phyloP scores from a whole-genome alignment of 2,797 vertebrate genomes.

The Pangasius krempfi region DNA sequence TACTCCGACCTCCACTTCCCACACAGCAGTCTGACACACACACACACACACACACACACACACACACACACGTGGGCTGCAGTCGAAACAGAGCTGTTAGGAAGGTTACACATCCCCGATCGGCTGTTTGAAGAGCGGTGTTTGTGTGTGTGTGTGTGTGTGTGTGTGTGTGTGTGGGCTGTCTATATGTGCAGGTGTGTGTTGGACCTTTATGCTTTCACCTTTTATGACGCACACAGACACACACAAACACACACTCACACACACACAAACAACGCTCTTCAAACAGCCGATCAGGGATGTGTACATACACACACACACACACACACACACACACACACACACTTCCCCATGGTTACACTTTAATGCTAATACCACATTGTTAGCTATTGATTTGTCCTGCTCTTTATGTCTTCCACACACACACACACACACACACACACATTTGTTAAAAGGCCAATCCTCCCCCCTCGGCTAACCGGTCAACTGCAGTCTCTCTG shows the following conservation, averaged over 20 bases:
- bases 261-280: too few species aligned
- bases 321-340: neutral
- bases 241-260: neutral
- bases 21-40: neutral
- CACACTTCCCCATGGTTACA: neutral
- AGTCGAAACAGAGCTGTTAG: neutral
- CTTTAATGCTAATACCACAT: constrained; percentile 1
- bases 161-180: neutral
- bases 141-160: constrained; percentile 6
- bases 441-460: neutral
- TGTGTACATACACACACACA: neutral
- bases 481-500: neutral
- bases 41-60: constrained; percentile 1
- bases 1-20: neutral
- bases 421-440: neutral
- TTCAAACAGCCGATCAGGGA: too few species aligned
- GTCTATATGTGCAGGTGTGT: neutral
- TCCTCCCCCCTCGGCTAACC: neutral
- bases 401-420: constrained; percentile 4
- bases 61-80: neutral
- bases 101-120: neutral
- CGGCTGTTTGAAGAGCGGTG: neutral
- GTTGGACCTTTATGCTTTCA: neutral
- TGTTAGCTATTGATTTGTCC: constrained; percentile 3
- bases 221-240: neutral